These are phyloP conservation scores for Euleptes europaea DNA, from an alignment of 2,113 vertebrate species.

Conservation along the genomic window DNA sequence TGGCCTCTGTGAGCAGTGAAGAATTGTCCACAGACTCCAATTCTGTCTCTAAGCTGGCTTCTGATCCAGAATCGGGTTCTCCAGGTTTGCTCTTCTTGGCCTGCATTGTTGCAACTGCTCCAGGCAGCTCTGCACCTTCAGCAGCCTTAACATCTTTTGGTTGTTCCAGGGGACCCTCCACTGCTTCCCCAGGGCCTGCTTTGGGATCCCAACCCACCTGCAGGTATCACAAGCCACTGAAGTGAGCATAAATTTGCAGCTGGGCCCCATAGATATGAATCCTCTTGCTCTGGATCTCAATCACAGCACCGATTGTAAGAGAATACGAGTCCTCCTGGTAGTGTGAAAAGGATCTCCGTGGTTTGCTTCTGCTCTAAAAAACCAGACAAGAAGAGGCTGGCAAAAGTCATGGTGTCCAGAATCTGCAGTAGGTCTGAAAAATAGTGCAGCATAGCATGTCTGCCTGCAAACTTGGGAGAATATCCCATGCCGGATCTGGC, in stretches of 20 bases:
- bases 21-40: conserved; percentile 52
- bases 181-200: neutral
- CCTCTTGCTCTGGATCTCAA: no score
- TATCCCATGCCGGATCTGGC: conserved; percentile 79
- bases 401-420: conserved; percentile 80
- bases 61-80: neutral
- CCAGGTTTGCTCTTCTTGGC: neutral
- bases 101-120: neutral
- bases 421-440: conserved; percentile 80
- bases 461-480: no score
- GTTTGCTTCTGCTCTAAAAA: conserved; percentile 84
- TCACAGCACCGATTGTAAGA: no score
- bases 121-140: neutral
- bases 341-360: conserved; percentile 80
- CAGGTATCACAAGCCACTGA: no score
- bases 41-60: neutral
- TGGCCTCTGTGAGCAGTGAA: conserved; percentile 53
- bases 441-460: conserved; percentile 87
- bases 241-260: no score
- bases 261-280: no score
- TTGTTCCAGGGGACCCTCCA: neutral
- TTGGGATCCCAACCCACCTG: no score
- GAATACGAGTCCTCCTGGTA: conserved; percentile 84
- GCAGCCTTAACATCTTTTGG: neutral
- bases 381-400: conserved; percentile 79